Conservation (phyloP, 2,888 invertebrate species). For the Drosophila suboccidentalis region DNA sequence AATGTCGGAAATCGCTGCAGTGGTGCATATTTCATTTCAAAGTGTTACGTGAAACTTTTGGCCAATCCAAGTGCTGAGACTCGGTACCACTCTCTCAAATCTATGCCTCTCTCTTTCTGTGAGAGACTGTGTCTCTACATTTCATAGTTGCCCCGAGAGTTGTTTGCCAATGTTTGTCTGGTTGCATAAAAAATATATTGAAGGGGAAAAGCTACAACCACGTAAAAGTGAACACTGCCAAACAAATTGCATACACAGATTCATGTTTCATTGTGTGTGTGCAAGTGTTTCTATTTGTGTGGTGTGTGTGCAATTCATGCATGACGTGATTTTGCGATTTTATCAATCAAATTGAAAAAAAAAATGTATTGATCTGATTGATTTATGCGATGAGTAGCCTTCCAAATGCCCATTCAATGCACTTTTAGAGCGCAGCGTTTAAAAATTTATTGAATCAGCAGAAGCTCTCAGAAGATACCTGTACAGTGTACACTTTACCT, state of each 20-base stretch:
- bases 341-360: constrained; percentile 64
- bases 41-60: constrained; percentile 65
- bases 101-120: neutral
- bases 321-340: constrained; percentile 64
- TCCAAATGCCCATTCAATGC: constrained; percentile 15
- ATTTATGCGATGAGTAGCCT: constrained; percentile 55
- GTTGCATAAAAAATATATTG: constrained; percentile 23
- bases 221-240: constrained; percentile 40
- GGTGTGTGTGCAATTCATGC: constrained; percentile 42
- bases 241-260: constrained; percentile 46
- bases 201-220: constrained; percentile 42
- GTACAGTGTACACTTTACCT: neutral
- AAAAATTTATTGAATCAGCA: constrained; percentile 44
- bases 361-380: constrained; percentile 65
- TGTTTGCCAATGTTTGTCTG: constrained; percentile 41
- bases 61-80: constrained; percentile 32
- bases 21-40: constrained; percentile 70
- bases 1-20: constrained; percentile 69
- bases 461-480: neutral
- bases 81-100: neutral
- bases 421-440: constrained; percentile 27
- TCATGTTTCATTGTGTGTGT: constrained; percentile 3
- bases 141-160: constrained; percentile 7
- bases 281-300: neutral
- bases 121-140: neutral